Base-by-base conservation (phyloP, 2,797 vertebrate genomes). In the Allobates femoralis region DNA sequence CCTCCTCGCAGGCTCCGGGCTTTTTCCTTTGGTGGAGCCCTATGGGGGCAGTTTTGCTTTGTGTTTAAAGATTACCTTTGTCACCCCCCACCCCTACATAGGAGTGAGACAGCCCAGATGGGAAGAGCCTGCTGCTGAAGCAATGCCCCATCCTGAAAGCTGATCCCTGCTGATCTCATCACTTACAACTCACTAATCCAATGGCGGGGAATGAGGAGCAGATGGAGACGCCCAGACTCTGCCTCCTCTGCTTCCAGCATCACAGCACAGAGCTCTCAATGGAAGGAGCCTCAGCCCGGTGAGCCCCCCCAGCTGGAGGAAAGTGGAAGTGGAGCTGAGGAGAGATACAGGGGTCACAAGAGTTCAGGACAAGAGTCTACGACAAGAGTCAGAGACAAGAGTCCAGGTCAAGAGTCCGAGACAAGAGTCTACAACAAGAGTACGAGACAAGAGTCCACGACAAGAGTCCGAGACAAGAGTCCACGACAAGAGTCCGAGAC, bases 141-240 rank as follows among this genome's bases (percentile, higher is more conserved):
- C 91, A 85, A 89, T 91, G 93, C 93, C 93, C 92, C 93, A 87
- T 89, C 79, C 83, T 93, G 94, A 94, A 95, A 95, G 93, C 93
- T 92, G 94, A 95, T 93, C 92, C 86, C 91, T 90, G 93, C 94
- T 94, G 93, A 94, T 93, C 93, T 96, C 95, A 95, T 95, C 94
- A 91, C 92, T 84, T 90, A 92, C 91, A 92, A 91, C 92, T 91
- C 74, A 93, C 93, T 94, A 94, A 94, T 94, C 93, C 94, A 94
- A 93, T 93, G 94, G 90, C 93, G 90, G 89, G 92, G 93, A 94
- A 94, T 92, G 91, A 93, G 92, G 92, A 91, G 92, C 92, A 93
- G 91, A 91, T 89, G 93, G 93, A 89, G 92, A 94, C 94, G 94
- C 93, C 94, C 93, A 92, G 91, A 91, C 91, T 91, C 91, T 88